phyloP scores from a whole-genome alignment of 2,797 vertebrate species.

The Phylloscopus collybita region DNA sequence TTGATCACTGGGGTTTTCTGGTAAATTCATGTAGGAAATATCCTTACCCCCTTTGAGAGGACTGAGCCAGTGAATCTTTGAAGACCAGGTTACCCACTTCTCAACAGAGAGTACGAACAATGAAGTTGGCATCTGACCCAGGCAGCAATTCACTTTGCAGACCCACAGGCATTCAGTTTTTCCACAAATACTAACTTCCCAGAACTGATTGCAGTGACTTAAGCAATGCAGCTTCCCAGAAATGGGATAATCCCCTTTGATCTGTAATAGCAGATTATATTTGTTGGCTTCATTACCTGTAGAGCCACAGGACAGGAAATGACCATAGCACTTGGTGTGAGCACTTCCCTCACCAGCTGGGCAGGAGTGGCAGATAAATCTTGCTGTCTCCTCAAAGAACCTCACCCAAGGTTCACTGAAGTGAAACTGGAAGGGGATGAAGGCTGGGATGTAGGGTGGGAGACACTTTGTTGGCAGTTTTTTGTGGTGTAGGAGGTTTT shows the following conservation, averaged over 20 bases:
- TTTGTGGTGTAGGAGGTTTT: neutral
- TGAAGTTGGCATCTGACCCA: neutral
- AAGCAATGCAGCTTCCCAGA: constrained; percentile 19
- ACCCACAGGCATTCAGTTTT: neutral
- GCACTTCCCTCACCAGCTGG: neutral
- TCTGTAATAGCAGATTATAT: neutral
- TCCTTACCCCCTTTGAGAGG: neutral
- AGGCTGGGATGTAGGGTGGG: neutral
- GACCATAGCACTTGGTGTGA: neutral
- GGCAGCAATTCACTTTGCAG: neutral
- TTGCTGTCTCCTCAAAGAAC: neutral
- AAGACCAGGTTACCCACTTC: neutral
- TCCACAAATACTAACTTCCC: constrained; percentile 5
- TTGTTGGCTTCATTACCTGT: too few species aligned
- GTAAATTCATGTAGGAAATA: neutral
- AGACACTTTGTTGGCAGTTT: neutral
- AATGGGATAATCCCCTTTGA: constrained; percentile 1
- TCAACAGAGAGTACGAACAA: neutral
- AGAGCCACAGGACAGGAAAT: neutral
- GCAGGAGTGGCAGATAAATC: neutral
- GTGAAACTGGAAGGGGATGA: neutral
- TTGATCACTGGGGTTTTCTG: neutral
- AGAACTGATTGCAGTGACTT: neutral
- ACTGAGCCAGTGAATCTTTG: neutral
- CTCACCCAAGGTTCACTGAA: neutral